A percentile compares a stretch with the other conserved stretches of the same genome.
phyloP scores from a whole-genome alignment of 2,888 invertebrate genomes.

The Carpatolechia fugitivella region DNA sequence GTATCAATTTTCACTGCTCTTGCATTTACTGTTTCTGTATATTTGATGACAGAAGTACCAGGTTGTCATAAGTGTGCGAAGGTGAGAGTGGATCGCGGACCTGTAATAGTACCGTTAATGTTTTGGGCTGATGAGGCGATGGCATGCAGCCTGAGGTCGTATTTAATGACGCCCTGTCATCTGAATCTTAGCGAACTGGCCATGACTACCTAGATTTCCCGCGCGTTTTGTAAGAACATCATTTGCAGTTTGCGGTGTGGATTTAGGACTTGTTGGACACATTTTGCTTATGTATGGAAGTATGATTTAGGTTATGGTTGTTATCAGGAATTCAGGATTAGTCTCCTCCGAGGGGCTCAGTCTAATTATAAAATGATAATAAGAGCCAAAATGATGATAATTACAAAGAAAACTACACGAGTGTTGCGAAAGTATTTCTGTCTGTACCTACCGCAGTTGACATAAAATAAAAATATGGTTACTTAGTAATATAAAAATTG shows the following conservation, averaged over 20 bases:
- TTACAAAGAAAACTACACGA: no score
- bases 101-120: background rate
- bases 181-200: background rate
- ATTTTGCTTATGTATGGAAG: no score
- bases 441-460: no score
- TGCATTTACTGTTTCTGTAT: background rate
- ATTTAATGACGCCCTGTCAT: background rate
- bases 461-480: no score
- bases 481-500: no score
- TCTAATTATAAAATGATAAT: no score
- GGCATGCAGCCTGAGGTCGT: background rate
- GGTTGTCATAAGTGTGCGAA: background rate
- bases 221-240: background rate
- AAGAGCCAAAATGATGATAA: no score
- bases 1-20: constrained; percentile 13
- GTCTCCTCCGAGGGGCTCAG: no score
- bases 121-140: background rate
- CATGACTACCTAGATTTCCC: background rate
- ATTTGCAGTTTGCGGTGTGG: background rate
- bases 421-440: no score
- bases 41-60: background rate
- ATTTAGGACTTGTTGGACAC: background rate
- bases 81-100: background rate
- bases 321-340: no score
- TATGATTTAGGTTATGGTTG: no score